Evolutionary conservation across 2,888 invertebrate genomes (phyloP).

Genomic region (Metopia argyrocephala): DNA sequence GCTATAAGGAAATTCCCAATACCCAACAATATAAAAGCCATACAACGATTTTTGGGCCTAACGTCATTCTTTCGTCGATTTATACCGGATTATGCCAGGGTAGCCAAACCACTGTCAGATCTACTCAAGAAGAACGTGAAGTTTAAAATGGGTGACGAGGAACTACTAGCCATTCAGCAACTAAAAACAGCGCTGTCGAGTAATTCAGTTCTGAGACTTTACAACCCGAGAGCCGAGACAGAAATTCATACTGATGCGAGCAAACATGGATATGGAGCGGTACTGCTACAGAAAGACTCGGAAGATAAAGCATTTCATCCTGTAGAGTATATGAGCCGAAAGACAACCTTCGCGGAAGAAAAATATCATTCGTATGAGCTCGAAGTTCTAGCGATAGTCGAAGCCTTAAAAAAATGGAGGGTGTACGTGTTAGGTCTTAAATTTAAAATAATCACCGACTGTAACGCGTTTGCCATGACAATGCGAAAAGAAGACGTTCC

Average conservation of each 20-base stretch:
- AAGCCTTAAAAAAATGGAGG: too few relatives aligned
- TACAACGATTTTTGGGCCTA: too few relatives aligned
- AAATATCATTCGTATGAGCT: slow-evolving; percentile 20
- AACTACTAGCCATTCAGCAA: too few relatives aligned
- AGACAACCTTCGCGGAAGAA: background rate
- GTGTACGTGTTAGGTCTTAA: slow-evolving; percentile 67
- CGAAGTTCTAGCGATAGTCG: background rate
- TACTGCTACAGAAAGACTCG: slow-evolving; percentile 8
- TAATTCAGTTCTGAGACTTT: background rate
- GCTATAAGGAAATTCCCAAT: too few relatives aligned
- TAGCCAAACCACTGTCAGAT: too few relatives aligned
- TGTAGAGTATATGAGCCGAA: slow-evolving; percentile 4
- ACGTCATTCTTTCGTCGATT: too few relatives aligned
- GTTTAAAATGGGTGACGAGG: too few relatives aligned
- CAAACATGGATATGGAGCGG: slow-evolving; percentile 24
- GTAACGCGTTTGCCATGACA: slow-evolving; percentile 72
- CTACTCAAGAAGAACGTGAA: too few relatives aligned
- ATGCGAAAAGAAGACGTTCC: slow-evolving; percentile 66
- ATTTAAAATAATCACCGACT: slow-evolving; percentile 73
- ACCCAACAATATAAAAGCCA: too few relatives aligned
- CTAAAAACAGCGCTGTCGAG: too few relatives aligned
- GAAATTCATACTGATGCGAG: slow-evolving; percentile 17
- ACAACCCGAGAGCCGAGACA: background rate
- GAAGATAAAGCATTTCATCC: slow-evolving; percentile 21
- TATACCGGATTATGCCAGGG: too few relatives aligned